Evolutionary conservation across 2,888 invertebrate species (phyloP), one percentile per base, ranked within the genome.

Genomic region (Apeira syringaria): DNA sequence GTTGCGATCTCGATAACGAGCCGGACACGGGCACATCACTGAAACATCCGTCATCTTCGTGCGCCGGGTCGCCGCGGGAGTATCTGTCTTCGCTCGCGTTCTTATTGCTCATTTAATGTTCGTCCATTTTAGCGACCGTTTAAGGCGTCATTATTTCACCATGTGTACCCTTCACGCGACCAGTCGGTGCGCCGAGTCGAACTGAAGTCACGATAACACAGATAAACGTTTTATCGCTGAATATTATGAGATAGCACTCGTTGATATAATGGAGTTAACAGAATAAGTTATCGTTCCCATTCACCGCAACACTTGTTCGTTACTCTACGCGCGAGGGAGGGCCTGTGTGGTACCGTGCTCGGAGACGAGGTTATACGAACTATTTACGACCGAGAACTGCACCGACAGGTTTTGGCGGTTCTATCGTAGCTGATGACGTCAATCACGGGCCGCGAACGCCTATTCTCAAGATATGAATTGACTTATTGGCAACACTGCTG

Each of bases 331-430:
- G 56, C 61, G 67, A 61, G 58, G 70, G 70, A 62, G 55, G 34
- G 64, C 57, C 5, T 5, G 15, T 15, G 4, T n/a, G 15, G 20
- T 20, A 68, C 69, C 66, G 68, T 64, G 61, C 64, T 65, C 63
- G 67, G 67, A 64, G 68, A 68, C 70, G 73, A 75, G 71, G 66
- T 67, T 70, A 68, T 66, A 58, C 62, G 60, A 64, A 80, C 77
- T 82, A 79, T 85, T 83, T 81, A 81, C 78, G 69, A 67, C 68
- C 59, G 69, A 70, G 83, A 84, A 83, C 82, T 68, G 61, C 68
- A 66, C 80, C 57, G 65, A 82, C 85, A 59, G 75, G 82, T 86
- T 86, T 82, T 73, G 67, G 71, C 60, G 68, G 60, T 61, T 62
- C 74, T 67, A 80, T 69, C 69, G 68, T 68, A 68, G 62, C 59